Evolutionary conservation across 2,888 invertebrate species (phyloP).

Genomic region (Heteromurus nitidus): DNA sequence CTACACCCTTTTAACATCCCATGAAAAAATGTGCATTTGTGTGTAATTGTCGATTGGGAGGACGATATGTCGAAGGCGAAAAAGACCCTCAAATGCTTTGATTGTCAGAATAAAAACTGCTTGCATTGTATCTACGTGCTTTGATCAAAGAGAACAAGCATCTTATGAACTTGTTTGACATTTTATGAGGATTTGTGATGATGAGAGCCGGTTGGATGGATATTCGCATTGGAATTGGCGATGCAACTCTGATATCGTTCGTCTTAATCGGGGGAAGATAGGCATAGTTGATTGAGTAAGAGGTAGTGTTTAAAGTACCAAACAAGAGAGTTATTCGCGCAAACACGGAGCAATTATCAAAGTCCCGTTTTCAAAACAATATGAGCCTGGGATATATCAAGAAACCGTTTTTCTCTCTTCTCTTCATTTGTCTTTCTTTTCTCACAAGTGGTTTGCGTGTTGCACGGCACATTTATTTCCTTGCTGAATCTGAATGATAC

Average conservation of each 20-base stretch:
- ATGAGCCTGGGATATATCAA: slow-evolving; percentile 21
- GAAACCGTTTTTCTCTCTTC: neutral
- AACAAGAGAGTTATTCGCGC: too few species aligned
- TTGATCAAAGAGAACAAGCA: slow-evolving; percentile 48
- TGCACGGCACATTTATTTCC: slow-evolving; percentile 15
- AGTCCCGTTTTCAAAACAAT: too few species aligned
- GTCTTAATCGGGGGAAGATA: too few species aligned
- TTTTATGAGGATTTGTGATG: slow-evolving; percentile 54
- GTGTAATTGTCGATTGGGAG: neutral
- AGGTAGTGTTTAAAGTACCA: too few species aligned
- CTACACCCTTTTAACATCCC: slow-evolving; percentile 6
- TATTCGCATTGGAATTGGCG: too few species aligned
- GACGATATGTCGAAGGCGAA: too few species aligned
- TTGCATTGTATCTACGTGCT: neutral
- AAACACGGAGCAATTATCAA: slow-evolving; percentile 49
- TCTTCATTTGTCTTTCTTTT: slow-evolving; percentile 5
- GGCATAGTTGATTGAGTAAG: too few species aligned
- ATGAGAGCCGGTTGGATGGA: slow-evolving; percentile 2
- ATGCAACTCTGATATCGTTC: too few species aligned
- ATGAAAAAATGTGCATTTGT: neutral
- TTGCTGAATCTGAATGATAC: neutral
- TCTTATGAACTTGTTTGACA: slow-evolving; percentile 55
- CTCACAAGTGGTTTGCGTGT: slow-evolving; percentile 7
- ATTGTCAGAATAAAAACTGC: neutral
- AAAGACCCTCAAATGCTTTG: too few species aligned